A percentile compares a stretch with the other conserved stretches of the same genome.
These are phyloP conservation scores for Perca fluviatilis DNA, from an alignment of 2,113 vertebrate species.

Conservation along the genomic window DNA sequence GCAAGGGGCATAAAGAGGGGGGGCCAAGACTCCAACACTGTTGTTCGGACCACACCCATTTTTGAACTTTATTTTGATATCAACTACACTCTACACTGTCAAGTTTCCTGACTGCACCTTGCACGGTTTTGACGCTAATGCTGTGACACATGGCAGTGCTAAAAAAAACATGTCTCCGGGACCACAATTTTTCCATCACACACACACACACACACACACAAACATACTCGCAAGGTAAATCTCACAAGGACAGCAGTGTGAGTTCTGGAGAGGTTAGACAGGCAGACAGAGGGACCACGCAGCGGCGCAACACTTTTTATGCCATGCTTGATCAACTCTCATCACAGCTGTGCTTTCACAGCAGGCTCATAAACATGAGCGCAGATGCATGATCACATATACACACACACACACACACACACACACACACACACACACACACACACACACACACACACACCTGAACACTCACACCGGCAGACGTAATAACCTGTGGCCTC, in stretches of 20 bases:
- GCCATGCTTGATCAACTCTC: constrained; percentile 68
- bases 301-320: constrained; percentile 27
- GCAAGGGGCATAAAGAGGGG: too few species aligned
- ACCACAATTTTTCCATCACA: too few species aligned
- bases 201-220: too few species aligned
- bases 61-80: too few species aligned
- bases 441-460: constrained; percentile 26
- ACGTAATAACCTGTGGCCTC: constrained; percentile 74
- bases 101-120: too few species aligned
- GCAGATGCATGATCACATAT: neutral
- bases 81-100: too few species aligned
- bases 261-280: constrained; percentile 33
- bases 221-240: too few species aligned
- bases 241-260: neutral
- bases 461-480: constrained; percentile 6
- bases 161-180: too few species aligned
- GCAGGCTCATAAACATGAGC: constrained; percentile 49
- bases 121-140: too few species aligned
- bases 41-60: too few species aligned
- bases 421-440: constrained; percentile 21
- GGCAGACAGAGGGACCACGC: constrained; percentile 17
- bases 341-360: constrained; percentile 67
- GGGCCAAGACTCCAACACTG: too few species aligned
- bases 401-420: constrained; percentile 6
- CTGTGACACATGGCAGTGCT: too few species aligned